phyloP scores from a whole-genome alignment of 1,140 invertebrate species.

The Drosophila takahashii region DNA sequence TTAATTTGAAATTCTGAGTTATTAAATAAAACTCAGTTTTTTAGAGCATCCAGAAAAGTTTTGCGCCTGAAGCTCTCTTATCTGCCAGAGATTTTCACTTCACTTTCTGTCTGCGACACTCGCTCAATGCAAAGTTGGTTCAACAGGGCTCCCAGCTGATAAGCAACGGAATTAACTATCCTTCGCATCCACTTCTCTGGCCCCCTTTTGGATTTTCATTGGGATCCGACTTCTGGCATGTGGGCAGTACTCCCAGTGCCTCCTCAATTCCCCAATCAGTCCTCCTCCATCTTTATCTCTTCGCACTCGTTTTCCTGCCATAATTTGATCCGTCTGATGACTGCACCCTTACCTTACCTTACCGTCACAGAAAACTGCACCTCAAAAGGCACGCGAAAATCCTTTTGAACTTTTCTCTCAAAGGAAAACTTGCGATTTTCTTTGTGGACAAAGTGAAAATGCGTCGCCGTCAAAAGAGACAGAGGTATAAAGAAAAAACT shows the following conservation, averaged over 20 bases:
- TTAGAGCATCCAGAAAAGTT: constrained; percentile 6
- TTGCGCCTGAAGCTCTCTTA: neutral
- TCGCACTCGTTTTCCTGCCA: constrained; percentile 29
- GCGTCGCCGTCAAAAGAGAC: constrained; percentile 6
- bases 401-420: constrained; percentile 41
- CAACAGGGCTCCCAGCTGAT: constrained; percentile 39
- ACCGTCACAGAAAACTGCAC: constrained; percentile 20
- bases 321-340: constrained; percentile 38
- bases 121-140: constrained; percentile 46
- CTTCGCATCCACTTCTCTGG: neutral
- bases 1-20: neutral
- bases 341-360: constrained; percentile 7
- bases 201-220: neutral
- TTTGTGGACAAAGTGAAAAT: constrained; percentile 39
- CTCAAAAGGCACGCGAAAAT: constrained; percentile 29
- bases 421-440: constrained; percentile 42
- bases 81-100: constrained; percentile 1
- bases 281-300: constrained; percentile 8
- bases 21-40: neutral
- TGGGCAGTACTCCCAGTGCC: constrained; percentile 4
- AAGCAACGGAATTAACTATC: constrained; percentile 52
- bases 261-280: constrained; percentile 6
- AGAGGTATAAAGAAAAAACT: constrained; percentile 3
- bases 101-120: constrained; percentile 34
- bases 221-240: constrained; percentile 25